Evolutionary conservation across 2,113 vertebrate species (phyloP), one percentile per base, ranked within the genome.

Genomic region (Protomyctophum bolini): DNA sequence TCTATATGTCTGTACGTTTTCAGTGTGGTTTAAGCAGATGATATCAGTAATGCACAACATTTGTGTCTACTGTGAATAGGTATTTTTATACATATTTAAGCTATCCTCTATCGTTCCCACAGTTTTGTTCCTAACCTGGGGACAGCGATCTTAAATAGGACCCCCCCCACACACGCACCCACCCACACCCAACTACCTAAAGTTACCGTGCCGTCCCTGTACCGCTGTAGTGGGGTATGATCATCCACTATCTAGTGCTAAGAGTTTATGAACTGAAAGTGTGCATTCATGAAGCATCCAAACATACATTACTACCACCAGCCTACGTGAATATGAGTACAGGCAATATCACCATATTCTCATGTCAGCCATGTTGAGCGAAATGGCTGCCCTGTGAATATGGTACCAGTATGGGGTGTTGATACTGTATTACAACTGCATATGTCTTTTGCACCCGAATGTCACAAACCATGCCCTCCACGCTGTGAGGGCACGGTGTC

Each of bases 31-130:
- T 41, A 41, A 90, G 84, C 85, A 88, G 85, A 89, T 84, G 74
- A 83, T 83, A 86, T 89, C 90, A 90, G 91, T 89, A 92, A 90
- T 83, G 89, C 90, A 90, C 89, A 92, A 91, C 86, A 83, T 88
- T 92, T 92, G 90, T 92, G 89, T 91, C 88, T 81, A 91, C 90
- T 92, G 89, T 92, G 86, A 92, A 91, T 88, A 89, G 84, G 86
- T 92, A 91, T 92, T 91, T 91, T 91, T 90, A 89, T 90, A 90
- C 85, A 83, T 84, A 84, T 84, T 88, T 88, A 90, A 91, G 63
- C 8, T 89, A 88, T 71, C 63, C 63, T 81, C 66, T 78, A 84
- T 83, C 79, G 80, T 83, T 79, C 74, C 83, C 66, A 21, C 21
- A 21, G 14, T 87, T 82, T 87, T 74, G 72, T 86, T 77, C 85